Percentiles rank a stretch among this genome's conserved stretches.
Conservation (phyloP, 2,797 vertebrate genomes). For the Arnoldichthys spilopterus region DNA sequence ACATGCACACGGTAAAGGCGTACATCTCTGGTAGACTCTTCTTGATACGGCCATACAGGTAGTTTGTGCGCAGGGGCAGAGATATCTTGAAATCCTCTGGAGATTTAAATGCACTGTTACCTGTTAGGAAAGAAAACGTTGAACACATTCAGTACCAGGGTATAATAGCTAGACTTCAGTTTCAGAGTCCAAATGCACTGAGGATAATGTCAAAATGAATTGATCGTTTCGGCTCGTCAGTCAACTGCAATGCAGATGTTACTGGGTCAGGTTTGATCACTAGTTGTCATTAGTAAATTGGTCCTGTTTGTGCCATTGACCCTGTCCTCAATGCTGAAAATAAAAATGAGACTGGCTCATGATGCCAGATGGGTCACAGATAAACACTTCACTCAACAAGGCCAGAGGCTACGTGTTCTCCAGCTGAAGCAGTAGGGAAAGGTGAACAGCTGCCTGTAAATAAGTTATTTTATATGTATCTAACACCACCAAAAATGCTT, state of each 20-base stretch:
- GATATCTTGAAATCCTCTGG: slow-evolving; percentile 96
- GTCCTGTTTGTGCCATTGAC: slow-evolving; percentile 19
- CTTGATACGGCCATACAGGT: slow-evolving; percentile 94
- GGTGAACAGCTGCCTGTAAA: slow-evolving; percentile 32
- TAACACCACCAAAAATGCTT: not conserved
- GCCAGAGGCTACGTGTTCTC: slow-evolving; percentile 12
- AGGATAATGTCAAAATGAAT: not conserved
- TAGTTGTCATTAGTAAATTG: slow-evolving; percentile 35
- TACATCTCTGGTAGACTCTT: slow-evolving; percentile 96
- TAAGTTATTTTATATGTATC: slow-evolving; percentile 23
- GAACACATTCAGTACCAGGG: not conserved
- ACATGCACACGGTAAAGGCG: slow-evolving; percentile 96
- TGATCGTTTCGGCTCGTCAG: not conserved
- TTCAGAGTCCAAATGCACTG: not conserved
- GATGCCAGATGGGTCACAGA: slow-evolving; percentile 42
- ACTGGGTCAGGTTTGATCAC: not conserved
- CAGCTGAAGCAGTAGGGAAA: not conserved
- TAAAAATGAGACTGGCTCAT: slow-evolving; percentile 6
- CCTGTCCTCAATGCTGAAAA: slow-evolving; percentile 37
- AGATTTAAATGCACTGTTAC: slow-evolving; percentile 93
- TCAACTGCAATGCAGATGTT: not conserved
- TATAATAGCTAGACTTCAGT: not conserved
- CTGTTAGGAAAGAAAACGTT: slow-evolving; percentile 68
- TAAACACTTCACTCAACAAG: slow-evolving; percentile 39
- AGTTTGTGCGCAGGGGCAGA: slow-evolving; percentile 94